A percentile compares a stretch with the other conserved stretches of the same genome.
These are phyloP conservation scores for Subacronicta megacephala DNA, from an alignment of 2,888 invertebrate species.

Conservation along the genomic window DNA sequence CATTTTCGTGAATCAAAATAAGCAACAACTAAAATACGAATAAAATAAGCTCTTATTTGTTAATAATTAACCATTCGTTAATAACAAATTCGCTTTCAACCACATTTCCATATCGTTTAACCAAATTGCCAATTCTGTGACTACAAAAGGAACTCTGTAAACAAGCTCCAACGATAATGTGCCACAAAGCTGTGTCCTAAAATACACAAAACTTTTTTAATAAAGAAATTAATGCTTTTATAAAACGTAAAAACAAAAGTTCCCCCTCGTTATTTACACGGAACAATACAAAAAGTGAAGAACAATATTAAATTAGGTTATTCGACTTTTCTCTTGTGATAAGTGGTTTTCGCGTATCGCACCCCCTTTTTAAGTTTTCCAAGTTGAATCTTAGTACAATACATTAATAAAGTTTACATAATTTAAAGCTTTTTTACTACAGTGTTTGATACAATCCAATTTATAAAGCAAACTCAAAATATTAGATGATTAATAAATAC, in stretches of 20 bases:
- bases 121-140: conserved; percentile 10
- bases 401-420: conserved; percentile 3
- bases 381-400: conserved; percentile 24
- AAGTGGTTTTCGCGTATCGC: conserved; percentile 16
- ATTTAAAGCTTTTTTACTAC: too few relatives aligned
- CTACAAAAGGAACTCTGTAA: conserved; percentile 23
- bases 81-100: conserved; percentile 3
- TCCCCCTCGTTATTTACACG: conserved; percentile 40
- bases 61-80: conserved; percentile 7
- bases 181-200: conserved; percentile 41
- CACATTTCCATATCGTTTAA: conserved; percentile 6
- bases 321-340: conserved; percentile 29
- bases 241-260: conserved; percentile 44
- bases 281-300: conserved; percentile 48
- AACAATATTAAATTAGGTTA: conserved; percentile 42
- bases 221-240: conserved; percentile 46
- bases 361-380: conserved; percentile 29
- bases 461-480: too few relatives aligned
- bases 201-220: conserved; percentile 57
- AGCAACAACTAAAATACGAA: too few relatives aligned
- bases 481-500: too few relatives aligned
- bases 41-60: conserved; percentile 17
- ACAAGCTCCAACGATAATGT: conserved; percentile 19
- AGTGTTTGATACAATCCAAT: too few relatives aligned
- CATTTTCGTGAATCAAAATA: too few relatives aligned